These are phyloP conservation scores for Philonicus albiceps DNA, from an alignment of 2,888 invertebrate genomes.

Conservation along the genomic window DNA sequence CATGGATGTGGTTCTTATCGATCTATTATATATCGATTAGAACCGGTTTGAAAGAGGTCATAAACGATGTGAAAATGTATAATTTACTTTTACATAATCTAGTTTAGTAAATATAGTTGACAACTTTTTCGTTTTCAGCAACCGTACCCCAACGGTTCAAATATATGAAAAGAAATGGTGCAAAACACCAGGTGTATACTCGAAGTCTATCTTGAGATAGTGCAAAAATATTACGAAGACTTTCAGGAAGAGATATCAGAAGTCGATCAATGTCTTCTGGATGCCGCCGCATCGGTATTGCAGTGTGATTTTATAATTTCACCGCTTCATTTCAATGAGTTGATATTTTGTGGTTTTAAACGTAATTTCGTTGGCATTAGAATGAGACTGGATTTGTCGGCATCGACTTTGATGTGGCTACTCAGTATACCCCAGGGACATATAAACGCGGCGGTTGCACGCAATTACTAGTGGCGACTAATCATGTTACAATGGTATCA, in stretches of 20 bases:
- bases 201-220: not conserved
- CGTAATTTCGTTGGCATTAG: conserved; percentile 38
- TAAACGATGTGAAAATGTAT: no score
- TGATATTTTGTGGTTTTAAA: conserved; percentile 30
- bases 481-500: conserved; percentile 48
- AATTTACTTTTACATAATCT: not conserved
- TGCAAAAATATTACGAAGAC: not conserved
- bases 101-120: not conserved
- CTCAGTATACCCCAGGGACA: conserved; percentile 26
- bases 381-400: not conserved
- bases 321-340: conserved; percentile 31
- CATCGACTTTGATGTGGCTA: conserved; percentile 17
- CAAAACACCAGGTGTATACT: not conserved
- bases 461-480: conserved; percentile 49
- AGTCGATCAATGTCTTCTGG: not conserved
- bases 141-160: not conserved
- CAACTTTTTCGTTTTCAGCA: not conserved
- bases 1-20: no score
- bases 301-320: not conserved
- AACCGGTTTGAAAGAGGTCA: no score
- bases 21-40: no score
- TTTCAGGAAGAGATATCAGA: not conserved
- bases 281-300: not conserved
- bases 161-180: not conserved
- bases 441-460: conserved; percentile 46